phyloP scores from a whole-genome alignment of 2,888 invertebrate species.

The Apocheima hispidaria region DNA sequence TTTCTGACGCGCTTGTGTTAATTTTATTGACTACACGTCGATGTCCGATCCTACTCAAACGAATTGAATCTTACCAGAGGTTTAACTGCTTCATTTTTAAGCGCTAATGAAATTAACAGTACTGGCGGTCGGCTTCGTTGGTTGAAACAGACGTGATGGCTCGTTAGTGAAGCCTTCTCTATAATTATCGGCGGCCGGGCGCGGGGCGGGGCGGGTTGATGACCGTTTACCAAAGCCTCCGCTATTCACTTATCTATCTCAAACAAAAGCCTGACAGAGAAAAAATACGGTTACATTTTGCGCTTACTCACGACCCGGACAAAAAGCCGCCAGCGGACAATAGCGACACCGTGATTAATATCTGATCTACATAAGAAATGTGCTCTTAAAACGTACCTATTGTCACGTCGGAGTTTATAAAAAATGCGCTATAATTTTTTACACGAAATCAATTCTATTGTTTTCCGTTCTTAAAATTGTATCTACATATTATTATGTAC shows the following conservation, averaged over 20 bases:
- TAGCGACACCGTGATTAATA: slow-evolving; percentile 76
- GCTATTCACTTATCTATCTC: slow-evolving; percentile 80
- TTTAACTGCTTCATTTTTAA: slow-evolving; percentile 43
- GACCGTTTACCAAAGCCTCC: slow-evolving; percentile 70
- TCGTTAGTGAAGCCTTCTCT: slow-evolving; percentile 71
- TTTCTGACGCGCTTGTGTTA: slow-evolving; percentile 8
- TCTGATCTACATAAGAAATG: slow-evolving; percentile 61
- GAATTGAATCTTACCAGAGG: slow-evolving; percentile 36
- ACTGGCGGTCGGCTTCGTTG: slow-evolving; percentile 44
- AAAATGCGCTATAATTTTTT: slow-evolving; percentile 43
- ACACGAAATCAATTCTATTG: slow-evolving; percentile 37
- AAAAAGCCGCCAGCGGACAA: slow-evolving; percentile 71
- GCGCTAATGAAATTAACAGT: slow-evolving; percentile 54
- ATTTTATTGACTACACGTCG: slow-evolving; percentile 18
- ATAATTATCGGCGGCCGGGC: slow-evolving; percentile 68
- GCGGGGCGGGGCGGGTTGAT: slow-evolving; percentile 62
- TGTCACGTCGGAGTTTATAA: slow-evolving; percentile 40
- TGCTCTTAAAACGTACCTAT: slow-evolving; percentile 37
- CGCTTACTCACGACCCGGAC: slow-evolving; percentile 72
- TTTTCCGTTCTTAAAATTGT: slow-evolving; percentile 32
- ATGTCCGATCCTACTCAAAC: slow-evolving; percentile 32
- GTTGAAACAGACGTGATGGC: slow-evolving; percentile 55
- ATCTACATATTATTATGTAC: background rate
- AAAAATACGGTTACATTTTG: slow-evolving; percentile 68
- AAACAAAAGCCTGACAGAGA: slow-evolving; percentile 71